These are phyloP conservation scores for Chouioia cunea DNA, from an alignment of 2,888 invertebrate species.

Conservation along the genomic window DNA sequence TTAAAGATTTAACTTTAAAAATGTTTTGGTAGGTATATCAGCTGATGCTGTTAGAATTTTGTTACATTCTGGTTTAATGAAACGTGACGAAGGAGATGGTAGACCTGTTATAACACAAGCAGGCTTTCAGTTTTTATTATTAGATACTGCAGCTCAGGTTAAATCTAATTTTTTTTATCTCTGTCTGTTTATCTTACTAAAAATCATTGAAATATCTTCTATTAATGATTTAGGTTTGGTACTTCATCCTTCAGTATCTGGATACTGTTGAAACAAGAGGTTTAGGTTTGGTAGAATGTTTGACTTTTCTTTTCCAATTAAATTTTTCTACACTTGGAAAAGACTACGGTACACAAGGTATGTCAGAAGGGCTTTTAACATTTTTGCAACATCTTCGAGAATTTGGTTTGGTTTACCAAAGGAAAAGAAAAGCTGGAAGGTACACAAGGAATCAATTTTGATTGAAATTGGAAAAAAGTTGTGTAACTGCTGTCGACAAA, in stretches of 20 bases:
- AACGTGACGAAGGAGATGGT: conserved; percentile 84
- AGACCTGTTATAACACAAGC: conserved; percentile 91
- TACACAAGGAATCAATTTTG: conserved; percentile 61
- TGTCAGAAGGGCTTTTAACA: conserved; percentile 87
- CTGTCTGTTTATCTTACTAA: neutral
- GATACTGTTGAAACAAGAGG: conserved; percentile 91
- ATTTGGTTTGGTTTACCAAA: conserved; percentile 96
- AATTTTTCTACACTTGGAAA: conserved; percentile 95
- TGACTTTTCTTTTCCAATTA: conserved; percentile 95
- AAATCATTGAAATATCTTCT: conserved; percentile 13
- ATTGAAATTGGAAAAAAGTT: conserved; percentile 13
- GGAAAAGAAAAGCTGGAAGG: conserved; percentile 77
- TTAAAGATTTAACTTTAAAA: conserved; percentile 12
- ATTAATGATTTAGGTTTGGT: conserved; percentile 79
- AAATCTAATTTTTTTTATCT: conserved; percentile 61
- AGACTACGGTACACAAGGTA: conserved; percentile 96
- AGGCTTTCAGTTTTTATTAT: conserved; percentile 96
- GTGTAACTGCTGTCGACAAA: neutral
- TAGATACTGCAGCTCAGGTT: conserved; percentile 94
- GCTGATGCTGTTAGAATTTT: conserved; percentile 95
- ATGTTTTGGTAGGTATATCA: conserved; percentile 75
- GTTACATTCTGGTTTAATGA: conserved; percentile 94
- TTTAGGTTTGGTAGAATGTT: conserved; percentile 89
- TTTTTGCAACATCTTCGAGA: conserved; percentile 97
- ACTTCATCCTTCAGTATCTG: conserved; percentile 95